A percentile compares a stretch with the other conserved stretches of the same genome.
Conservation (phyloP, 2,113 vertebrate species). For the Irena cyanogastra region DNA sequence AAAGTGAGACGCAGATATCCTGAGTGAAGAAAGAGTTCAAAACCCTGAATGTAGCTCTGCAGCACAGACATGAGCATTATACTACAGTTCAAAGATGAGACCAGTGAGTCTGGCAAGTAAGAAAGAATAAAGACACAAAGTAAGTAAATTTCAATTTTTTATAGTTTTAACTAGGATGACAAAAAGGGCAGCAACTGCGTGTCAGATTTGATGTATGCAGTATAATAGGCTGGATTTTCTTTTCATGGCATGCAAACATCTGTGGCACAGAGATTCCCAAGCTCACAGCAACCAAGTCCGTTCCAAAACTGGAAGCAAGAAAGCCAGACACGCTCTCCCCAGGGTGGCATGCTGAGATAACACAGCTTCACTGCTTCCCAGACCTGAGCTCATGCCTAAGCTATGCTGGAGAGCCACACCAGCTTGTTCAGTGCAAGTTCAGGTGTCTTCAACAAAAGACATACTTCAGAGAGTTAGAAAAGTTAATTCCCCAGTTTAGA, state of each 20-base stretch:
- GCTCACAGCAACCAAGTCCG: background rate
- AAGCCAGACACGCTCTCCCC: conserved; percentile 31
- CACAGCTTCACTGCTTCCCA: background rate
- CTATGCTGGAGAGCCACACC: background rate
- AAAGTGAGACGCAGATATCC: background rate
- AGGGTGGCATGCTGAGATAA: conserved; percentile 51
- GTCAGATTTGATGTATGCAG: background rate
- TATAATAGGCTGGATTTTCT: background rate
- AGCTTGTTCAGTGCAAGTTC: background rate
- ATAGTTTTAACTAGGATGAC: background rate
- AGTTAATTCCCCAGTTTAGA: background rate
- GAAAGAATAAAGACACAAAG: background rate
- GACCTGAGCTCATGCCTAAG: conserved; percentile 42
- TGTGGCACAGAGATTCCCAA: conserved; percentile 52
- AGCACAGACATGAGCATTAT: background rate
- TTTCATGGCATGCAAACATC: conserved; percentile 30
- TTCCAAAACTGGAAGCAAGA: conserved; percentile 22
- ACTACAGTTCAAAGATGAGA: background rate
- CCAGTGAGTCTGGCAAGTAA: background rate
- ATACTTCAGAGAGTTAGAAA: background rate
- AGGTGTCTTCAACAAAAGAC: background rate
- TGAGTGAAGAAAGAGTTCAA: background rate
- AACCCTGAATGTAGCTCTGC: background rate
- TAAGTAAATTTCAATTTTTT: background rate
- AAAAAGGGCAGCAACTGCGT: background rate